A percentile compares a stretch with the other conserved stretches of the same genome.
Evolutionary conservation across 2,888 invertebrate species (phyloP).

Genomic region (Cremastinae sp.): DNA sequence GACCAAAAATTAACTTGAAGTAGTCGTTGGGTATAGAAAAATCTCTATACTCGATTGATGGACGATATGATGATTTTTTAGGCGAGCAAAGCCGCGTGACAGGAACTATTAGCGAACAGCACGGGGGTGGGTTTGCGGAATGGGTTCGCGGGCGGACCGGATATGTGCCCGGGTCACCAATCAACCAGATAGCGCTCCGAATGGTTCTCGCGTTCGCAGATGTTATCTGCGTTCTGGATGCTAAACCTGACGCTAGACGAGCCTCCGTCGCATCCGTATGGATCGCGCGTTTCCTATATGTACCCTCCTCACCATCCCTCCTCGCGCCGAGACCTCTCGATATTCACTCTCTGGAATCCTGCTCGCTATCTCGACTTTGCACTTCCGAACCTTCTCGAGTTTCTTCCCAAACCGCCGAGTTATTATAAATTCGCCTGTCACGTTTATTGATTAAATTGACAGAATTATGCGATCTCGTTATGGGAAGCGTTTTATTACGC

Average conservation of each 20-base stretch:
- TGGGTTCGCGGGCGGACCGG: conserved; percentile 53
- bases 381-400: no score
- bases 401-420: no score
- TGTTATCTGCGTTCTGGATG: conserved; percentile 35
- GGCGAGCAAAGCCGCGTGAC: conserved; percentile 27
- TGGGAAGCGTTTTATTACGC: no score
- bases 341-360: no score
- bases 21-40: no score
- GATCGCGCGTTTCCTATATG: conserved; percentile 28
- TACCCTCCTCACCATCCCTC: conserved; percentile 10
- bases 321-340: conserved; percentile 1
- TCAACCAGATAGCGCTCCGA: conserved; percentile 56
- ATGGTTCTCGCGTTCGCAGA: conserved; percentile 54
- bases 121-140: conserved; percentile 35
- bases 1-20: no score
- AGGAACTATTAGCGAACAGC: conserved; percentile 49
- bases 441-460: no score
- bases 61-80: conserved; percentile 61
- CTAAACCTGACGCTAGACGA: conserved; percentile 21
- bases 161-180: conserved; percentile 56
- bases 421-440: no score
- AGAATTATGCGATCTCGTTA: no score
- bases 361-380: no score
- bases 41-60: conserved; percentile 44
- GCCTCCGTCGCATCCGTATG: conserved; percentile 14